These are phyloP conservation scores for Malthinus flaveolus DNA, from an alignment of 2,888 invertebrate genomes.

Conservation along the genomic window DNA sequence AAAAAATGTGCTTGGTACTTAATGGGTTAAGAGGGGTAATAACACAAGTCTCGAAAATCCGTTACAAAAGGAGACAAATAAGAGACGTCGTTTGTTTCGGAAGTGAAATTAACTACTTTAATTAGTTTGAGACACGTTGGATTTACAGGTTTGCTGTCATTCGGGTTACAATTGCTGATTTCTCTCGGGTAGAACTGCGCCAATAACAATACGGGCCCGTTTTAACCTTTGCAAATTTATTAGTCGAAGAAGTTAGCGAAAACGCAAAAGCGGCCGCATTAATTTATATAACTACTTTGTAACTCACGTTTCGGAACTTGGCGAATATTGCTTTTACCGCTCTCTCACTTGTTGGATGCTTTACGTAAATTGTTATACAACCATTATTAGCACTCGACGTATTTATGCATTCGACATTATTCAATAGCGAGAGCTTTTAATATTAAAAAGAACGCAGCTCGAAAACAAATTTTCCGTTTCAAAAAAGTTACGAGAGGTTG, in stretches of 20 bases:
- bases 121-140: conserved; percentile 56
- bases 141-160: conserved; percentile 53
- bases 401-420: conserved; percentile 18
- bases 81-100: conserved; percentile 54
- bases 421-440: conserved; percentile 5
- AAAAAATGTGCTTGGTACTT: too few relatives aligned
- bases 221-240: conserved; percentile 48
- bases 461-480: background rate
- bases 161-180: conserved; percentile 47
- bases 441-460: background rate
- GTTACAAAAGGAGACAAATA: conserved; percentile 49
- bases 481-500: background rate
- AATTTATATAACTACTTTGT: conserved; percentile 40
- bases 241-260: conserved; percentile 37
- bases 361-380: conserved; percentile 22
- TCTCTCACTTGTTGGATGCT: conserved; percentile 30
- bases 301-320: conserved; percentile 34
- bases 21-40: too few relatives aligned
- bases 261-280: conserved; percentile 36
- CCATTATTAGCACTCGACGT: conserved; percentile 20
- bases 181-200: conserved; percentile 43
- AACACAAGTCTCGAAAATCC: conserved; percentile 33
- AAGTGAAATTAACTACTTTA: conserved; percentile 56
- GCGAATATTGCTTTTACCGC: conserved; percentile 34
- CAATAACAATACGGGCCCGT: conserved; percentile 46